Evolutionary conservation across 2,888 invertebrate species (phyloP), one percentile per base, ranked within the genome.

Genomic region (Hetaerina titia): DNA sequence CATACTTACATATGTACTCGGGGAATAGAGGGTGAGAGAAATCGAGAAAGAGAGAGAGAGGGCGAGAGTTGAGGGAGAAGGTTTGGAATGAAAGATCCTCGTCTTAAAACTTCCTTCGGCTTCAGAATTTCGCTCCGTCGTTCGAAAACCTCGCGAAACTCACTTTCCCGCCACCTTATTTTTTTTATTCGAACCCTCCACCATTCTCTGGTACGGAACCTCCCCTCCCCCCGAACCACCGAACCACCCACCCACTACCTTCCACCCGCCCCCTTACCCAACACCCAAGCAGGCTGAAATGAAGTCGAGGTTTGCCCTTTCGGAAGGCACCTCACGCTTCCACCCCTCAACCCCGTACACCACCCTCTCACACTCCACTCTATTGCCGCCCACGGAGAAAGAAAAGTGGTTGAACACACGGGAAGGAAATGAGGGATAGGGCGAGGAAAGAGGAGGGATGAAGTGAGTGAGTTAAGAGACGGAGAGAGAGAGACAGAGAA

Each of bases 101-200:
- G 57, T 22, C 63, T 63, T 45, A 31, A 90, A 90, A 90, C 63
- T 90, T 88, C 88, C 31, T 88, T 60, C 90, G 58, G 45, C 88
- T 15, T 64, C 90, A 64, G 45, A 90, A 90, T 90, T 90, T 90
- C 90, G 17, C 25, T 90, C 58, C 58, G 60, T n/a, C 90, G 90
- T 90, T 90, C 90, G 90, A 45, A 90, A 64, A 90, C 22, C 90
- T 90, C 63, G 63, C 63, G 90, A 63, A 90, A 90, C 90, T 90
- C 90, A 90, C 90, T 64, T 90, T 90, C 89, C n/a, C 63, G 63
- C 90, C 45, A 45, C 90, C 92, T 56, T 69, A 69, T 56, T 92
- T 64, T 81, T 81, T 22, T 60, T 17, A 69, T 69, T 69, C 69
- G 19, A n/a, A n/a, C 69, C n/a, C 22, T 69, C 19, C 69, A 22